Base-by-base conservation (phyloP, 2,888 invertebrate species). In the Dryococelus australis region DNA sequence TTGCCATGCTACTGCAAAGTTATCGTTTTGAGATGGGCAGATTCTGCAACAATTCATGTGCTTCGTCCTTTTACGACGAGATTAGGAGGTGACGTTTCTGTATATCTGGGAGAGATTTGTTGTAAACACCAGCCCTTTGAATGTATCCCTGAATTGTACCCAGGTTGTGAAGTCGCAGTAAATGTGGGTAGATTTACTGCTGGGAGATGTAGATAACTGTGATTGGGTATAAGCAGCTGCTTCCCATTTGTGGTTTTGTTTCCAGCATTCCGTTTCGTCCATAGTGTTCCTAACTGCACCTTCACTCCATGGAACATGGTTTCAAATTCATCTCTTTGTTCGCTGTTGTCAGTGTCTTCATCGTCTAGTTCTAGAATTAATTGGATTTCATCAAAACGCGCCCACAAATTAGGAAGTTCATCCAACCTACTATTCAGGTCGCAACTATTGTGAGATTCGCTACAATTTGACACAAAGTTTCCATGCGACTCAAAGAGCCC, bases 51-150 rank as follows among this genome's bases (percentile, higher is more conserved):
- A n/a, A n/a, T n/a, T n/a, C n/a, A n/a, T n/a, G n/a, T n/a, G 35
- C 1, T 35, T 35, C 35, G 35, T 4, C 4, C 1, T 35, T 85
- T 0, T 27, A 53, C 26, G 51, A 85, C 26, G 12, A 86, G 78
- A 43, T 92, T 80, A 89, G 85, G 86, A 87, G 88, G 85, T 84
- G 85, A 88, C 1, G 47, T 16, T 47, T 47, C 47, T 47, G 47
- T 47, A 47, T 1, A 13, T 47, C 47, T 8, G 47, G 47, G 8
- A 47, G 47, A 13, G 47, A 2, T 47, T 47, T 13, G 16, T 47
- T 47, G 47, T 47, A 3, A 47, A 16, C 47, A 47, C 8, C 47
- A 47, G 8, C 10, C 16, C 47, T 8, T 47, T 47, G 16, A 47
- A 47, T 47, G 10, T 47, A 8, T 47, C 47, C 47, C 47, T 47